A percentile compares a stretch with the other conserved stretches of the same genome.
Evolutionary conservation across 2,797 vertebrate genomes (phyloP).

Genomic region (Ptychadena robeensis): DNA sequence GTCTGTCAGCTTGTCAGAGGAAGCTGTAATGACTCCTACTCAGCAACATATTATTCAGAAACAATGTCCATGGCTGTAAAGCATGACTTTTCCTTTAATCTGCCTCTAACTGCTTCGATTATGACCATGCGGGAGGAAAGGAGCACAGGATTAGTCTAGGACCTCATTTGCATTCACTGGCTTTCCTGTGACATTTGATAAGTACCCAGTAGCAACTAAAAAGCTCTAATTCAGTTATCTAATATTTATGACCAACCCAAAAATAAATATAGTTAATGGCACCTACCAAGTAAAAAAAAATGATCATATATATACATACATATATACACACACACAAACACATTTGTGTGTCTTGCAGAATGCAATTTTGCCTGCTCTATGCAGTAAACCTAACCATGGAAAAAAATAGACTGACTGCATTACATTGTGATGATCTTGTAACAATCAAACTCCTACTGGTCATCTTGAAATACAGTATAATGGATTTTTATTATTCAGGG

Average conservation of each 20-base stretch:
- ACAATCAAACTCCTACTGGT: too few species aligned
- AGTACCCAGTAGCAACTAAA: not conserved
- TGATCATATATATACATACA: too few species aligned
- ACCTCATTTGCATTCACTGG: slow-evolving; percentile 28
- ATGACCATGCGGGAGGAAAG: slow-evolving; percentile 41
- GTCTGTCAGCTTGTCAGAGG: slow-evolving; percentile 31
- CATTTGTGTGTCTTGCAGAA: not conserved
- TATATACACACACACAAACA: too few species aligned
- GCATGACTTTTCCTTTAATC: slow-evolving; percentile 43
- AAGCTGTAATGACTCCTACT: slow-evolving; percentile 39
- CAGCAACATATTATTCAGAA: slow-evolving; percentile 44
- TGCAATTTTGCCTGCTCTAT: not conserved
- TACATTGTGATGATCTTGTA: too few species aligned
- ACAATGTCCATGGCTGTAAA: slow-evolving; percentile 11
- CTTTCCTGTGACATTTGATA: slow-evolving; percentile 24
- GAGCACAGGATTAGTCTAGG: slow-evolving; percentile 22
- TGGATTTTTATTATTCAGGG: not conserved
- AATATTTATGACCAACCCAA: not conserved
- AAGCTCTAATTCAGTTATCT: not conserved
- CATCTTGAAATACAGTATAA: too few species aligned
- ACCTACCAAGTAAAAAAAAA: too few species aligned
- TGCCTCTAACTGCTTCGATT: slow-evolving; percentile 27
- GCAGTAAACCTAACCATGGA: too few species aligned
- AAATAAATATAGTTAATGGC: not conserved
- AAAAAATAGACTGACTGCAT: too few species aligned